Percentiles rank a stretch among this genome's conserved stretches.
Evolutionary conservation across 2,113 vertebrate species (phyloP).

Genomic region (Ptilorrhoa leucosticta): DNA sequence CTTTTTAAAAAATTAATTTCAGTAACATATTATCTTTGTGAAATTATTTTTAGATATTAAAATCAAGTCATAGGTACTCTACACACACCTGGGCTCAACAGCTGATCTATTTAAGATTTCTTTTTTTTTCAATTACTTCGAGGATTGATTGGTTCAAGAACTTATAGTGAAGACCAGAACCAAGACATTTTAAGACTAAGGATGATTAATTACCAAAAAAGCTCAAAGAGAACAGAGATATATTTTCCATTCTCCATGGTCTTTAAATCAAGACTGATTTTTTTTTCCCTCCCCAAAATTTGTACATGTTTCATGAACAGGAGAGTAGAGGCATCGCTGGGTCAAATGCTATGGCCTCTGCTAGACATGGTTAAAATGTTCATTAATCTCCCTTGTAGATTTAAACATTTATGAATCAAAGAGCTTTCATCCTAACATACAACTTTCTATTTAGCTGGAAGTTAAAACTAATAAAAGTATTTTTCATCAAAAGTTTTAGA

Average conservation of each 20-base stretch:
- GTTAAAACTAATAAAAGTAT: background rate
- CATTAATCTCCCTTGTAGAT: background rate
- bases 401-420: background rate
- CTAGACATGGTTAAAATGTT: background rate
- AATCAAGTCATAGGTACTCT: background rate
- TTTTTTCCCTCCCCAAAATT: rapidly evolving
- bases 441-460: background rate
- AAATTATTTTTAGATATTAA: slow-evolving; percentile 1
- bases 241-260: background rate
- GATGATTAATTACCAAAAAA: background rate
- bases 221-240: background rate
- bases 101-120: background rate
- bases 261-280: background rate
- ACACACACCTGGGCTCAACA: background rate
- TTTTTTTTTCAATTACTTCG: background rate
- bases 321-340: background rate
- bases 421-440: background rate
- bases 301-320: background rate
- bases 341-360: background rate
- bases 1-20: background rate
- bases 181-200: background rate
- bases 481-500: background rate
- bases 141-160: background rate
- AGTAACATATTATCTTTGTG: background rate
- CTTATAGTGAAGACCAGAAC: background rate